Base-by-base conservation (phyloP, 2,113 vertebrate species). In the Trochalopteron elliotii region DNA sequence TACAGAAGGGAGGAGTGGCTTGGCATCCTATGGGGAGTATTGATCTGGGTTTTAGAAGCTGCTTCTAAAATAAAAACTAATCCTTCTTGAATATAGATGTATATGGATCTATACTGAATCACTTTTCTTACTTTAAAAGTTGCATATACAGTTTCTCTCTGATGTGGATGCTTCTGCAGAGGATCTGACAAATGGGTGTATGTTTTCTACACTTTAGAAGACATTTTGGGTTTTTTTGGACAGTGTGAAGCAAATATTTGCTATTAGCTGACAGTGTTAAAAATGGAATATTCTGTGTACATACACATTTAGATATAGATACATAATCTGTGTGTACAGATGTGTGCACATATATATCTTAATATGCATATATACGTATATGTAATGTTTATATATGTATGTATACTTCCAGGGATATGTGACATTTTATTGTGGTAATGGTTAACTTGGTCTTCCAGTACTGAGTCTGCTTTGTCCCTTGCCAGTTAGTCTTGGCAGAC, bases 11-110 rank as follows among this genome's bases (percentile, higher is more conserved):
- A 60, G 10, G 18, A 60, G 8, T 65, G 42, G 14, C 50, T 52
- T 75, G 18, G 10, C 1, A 4, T 78, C 8, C 25, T 6, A 0
- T 1, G 2, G 14, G 23, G 15, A 52, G 3, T 47, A 64, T 27
- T 76, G 23, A 77, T 55, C 31, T 80, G 24, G 11, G 12, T 75
- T 85, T 59, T 56, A 59, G 65, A n/a, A 75, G 9, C 15, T 50
- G 20, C 30, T 76, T 74, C 33, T 72, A n/a, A 91, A 93, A 61
- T 30, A 5, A 71, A 90, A 33, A 11, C 21, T 27, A 63, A 71
- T 52, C 16, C 14, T 75, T 16, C 12, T 47, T 83, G 16, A 42
- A 37, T 49, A 33, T 28, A 42, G 15, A 33, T 63, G 5, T 47
- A 4, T 55, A 8, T 24, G 9, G 10, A 11, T 67, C 18, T 63